A percentile compares a stretch with the other conserved stretches of the same genome.
phyloP scores from a whole-genome alignment of 2,113 vertebrate genomes.

The Ahaetulla prasina region DNA sequence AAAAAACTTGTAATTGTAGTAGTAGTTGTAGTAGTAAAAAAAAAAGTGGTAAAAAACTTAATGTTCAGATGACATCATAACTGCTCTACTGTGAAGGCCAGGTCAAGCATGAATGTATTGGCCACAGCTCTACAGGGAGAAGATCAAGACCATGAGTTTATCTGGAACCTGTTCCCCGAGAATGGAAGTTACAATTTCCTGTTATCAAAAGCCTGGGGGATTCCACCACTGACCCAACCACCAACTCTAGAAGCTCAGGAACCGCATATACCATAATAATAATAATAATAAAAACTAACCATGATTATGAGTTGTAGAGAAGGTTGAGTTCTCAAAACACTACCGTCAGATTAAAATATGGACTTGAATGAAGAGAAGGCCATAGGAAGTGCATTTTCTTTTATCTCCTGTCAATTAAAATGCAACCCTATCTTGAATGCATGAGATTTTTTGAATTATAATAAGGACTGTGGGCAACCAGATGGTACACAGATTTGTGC shows the following conservation, averaged over 20 bases:
- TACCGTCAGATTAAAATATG: no score
- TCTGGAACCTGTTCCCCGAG: background rate
- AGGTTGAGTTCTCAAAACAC: background rate
- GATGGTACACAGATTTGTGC: background rate
- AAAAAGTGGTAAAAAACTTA: background rate
- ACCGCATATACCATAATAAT: background rate
- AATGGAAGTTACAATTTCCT: background rate
- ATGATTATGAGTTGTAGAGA: background rate
- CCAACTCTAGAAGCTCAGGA: background rate
- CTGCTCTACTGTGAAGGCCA: background rate
- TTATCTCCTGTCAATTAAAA: background rate
- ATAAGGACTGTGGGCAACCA: constrained; percentile 43
- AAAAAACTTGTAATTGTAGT: no score
- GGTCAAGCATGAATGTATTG: background rate
- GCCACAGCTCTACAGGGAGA: background rate
- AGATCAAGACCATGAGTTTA: background rate
- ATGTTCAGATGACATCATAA: background rate
- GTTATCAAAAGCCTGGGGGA: background rate
- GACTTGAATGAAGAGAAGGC: background rate
- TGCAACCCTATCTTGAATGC: background rate
- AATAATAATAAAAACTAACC: background rate
- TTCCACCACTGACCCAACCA: background rate
- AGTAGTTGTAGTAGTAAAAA: background rate
- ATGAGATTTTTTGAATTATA: constrained; percentile 40
- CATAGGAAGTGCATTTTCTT: background rate